Evolutionary conservation across 2,888 invertebrate genomes (phyloP).

Genomic region (Frankliniella intonsa): DNA sequence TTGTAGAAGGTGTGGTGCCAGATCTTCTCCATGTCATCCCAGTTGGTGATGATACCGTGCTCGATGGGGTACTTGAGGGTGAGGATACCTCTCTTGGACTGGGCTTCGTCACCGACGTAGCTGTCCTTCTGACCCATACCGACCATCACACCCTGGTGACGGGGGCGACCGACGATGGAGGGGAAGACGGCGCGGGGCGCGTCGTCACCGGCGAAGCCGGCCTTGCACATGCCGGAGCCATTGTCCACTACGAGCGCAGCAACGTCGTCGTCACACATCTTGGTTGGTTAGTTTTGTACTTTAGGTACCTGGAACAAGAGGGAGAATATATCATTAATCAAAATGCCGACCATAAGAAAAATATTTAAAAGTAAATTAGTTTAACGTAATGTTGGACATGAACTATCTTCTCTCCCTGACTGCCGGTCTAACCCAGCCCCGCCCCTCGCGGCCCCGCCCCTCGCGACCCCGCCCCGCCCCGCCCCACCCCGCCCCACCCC

Average conservation of each 20-base stretch:
- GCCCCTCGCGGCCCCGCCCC: not conserved
- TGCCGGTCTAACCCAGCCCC: not conserved
- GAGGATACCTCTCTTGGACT: constrained; percentile 83
- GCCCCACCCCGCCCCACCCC: not conserved
- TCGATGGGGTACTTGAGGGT: constrained; percentile 85
- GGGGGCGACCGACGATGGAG: constrained; percentile 82
- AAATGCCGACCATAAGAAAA: no score
- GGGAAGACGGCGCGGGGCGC: constrained; percentile 87
- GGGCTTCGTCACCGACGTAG: constrained; percentile 83
- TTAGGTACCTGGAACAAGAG: not conserved
- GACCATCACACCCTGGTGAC: constrained; percentile 80
- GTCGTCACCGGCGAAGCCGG: constrained; percentile 86
- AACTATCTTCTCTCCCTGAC: not conserved
- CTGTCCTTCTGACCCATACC: constrained; percentile 89
- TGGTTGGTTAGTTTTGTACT: constrained; percentile 45
- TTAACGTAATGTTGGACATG: no score
- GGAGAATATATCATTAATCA: not conserved
- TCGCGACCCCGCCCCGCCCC: not conserved
- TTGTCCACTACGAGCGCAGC: constrained; percentile 86
- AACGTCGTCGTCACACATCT: constrained; percentile 95
- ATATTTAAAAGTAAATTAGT: no score
- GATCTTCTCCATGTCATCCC: constrained; percentile 92
- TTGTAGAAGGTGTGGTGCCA: constrained; percentile 94
- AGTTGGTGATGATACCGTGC: constrained; percentile 87
- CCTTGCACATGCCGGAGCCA: constrained; percentile 91